These are phyloP conservation scores for Zaprionus vittiger DNA, from an alignment of 1,140 invertebrate species.

Conservation along the genomic window DNA sequence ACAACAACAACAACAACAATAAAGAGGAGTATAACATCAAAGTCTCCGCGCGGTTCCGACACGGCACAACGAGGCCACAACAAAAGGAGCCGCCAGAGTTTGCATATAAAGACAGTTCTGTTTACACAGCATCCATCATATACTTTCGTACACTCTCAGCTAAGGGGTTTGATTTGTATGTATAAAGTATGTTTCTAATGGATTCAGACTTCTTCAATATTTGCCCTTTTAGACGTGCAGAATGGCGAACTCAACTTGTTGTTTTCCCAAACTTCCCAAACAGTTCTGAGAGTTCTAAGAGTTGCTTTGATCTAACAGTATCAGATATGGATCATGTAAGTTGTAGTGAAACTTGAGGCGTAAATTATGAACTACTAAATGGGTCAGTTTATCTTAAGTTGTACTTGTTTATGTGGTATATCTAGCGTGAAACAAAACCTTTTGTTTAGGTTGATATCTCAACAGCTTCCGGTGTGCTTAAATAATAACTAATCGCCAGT, in stretches of 20 bases:
- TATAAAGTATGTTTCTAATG: conserved; percentile 62
- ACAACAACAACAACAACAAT: conserved; percentile 11
- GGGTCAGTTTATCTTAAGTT: neutral
- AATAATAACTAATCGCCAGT: conserved; percentile 12
- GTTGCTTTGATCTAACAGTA: conserved; percentile 22
- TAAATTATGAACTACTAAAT: neutral
- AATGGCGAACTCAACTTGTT: conserved; percentile 22
- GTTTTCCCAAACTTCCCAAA: conserved; percentile 28
- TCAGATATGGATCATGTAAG: neutral
- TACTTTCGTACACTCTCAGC: conserved; percentile 22
- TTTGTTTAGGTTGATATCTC: conserved; percentile 1
- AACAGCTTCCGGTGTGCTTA: conserved; percentile 33
- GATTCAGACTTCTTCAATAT: conserved; percentile 66
- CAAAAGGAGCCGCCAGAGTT: conserved; percentile 70
- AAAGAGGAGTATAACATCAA: conserved; percentile 57
- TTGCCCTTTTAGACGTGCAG: conserved; percentile 45
- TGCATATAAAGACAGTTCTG: conserved; percentile 68
- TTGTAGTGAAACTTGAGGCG: neutral
- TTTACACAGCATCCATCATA: conserved; percentile 78
- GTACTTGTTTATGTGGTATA: neutral
- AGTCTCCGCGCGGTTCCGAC: conserved; percentile 55
- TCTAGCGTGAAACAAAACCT: neutral
- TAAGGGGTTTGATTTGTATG: conserved; percentile 57
- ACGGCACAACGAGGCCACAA: conserved; percentile 65
- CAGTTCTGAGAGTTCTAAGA: conserved; percentile 1